Evolutionary conservation across 2,797 vertebrate species (phyloP).

Genomic region (Thalassophryne amazonica): DNA sequence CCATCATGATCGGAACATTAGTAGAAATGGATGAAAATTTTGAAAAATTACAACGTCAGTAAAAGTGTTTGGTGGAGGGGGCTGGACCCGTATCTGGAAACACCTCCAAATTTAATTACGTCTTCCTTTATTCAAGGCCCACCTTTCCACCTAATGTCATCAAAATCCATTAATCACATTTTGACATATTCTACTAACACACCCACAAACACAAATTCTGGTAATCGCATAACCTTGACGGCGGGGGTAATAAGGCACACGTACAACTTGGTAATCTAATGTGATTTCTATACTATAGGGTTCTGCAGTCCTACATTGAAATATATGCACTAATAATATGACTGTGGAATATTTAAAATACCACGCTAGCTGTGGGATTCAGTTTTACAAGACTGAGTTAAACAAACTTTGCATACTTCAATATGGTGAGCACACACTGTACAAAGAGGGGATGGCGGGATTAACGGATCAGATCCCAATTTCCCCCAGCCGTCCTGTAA

Average conservation of each 20-base stretch:
- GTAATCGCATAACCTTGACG: no score
- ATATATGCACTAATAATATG: conserved; percentile 27
- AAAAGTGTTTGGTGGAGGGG: no score
- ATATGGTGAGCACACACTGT: conserved; percentile 35
- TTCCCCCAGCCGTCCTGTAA: conserved; percentile 66
- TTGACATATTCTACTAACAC: no score
- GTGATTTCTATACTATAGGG: conserved; percentile 11
- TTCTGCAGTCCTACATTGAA: conserved; percentile 4
- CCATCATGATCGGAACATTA: no score
- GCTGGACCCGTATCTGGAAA: no score
- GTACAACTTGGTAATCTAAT: conserved; percentile 42
- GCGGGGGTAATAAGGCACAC: conserved; percentile 24
- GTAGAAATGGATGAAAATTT: no score
- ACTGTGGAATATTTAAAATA: conserved; percentile 50
- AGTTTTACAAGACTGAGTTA: conserved; percentile 28
- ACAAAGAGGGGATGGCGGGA: conserved; percentile 65
- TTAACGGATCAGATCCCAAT: conserved; percentile 84
- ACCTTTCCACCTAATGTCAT: no score
- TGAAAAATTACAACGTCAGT: no score
- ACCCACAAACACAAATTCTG: conserved; percentile 7
- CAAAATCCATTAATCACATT: no score
- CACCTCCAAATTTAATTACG: no score
- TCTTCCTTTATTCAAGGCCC: no score
- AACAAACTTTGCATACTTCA: conserved; percentile 52
- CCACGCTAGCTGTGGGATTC: conserved; percentile 27